A percentile compares a stretch with the other conserved stretches of the same genome.
These are phyloP conservation scores for Pterocles burchelli DNA, from an alignment of 2,113 vertebrate species.

Conservation along the genomic window DNA sequence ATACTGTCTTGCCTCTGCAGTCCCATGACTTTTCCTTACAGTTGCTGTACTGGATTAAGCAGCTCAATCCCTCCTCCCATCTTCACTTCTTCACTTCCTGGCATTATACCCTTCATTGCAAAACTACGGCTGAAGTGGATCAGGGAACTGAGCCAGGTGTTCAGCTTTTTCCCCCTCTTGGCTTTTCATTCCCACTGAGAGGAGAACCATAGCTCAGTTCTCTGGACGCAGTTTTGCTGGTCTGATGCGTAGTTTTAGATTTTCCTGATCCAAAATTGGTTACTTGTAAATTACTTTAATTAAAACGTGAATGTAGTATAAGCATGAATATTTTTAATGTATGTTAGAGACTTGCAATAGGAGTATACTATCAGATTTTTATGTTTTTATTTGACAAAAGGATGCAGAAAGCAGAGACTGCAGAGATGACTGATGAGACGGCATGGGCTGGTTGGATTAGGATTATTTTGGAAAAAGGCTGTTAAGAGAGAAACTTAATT, in stretches of 20 bases:
- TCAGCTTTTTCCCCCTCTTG: not conserved
- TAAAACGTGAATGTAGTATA: not conserved
- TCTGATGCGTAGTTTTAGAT: not conserved
- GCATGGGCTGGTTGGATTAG: not conserved
- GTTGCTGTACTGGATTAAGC: not conserved
- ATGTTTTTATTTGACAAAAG: not conserved
- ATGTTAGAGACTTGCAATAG: not conserved
- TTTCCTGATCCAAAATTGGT: not conserved
- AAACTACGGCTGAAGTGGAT: not conserved
- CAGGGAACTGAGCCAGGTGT: not conserved
- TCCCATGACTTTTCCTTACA: not conserved
- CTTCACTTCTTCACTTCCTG: not conserved
- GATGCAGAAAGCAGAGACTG: not conserved
- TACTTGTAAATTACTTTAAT: not conserved
- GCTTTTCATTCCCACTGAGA: not conserved
- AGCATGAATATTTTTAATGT: not conserved
- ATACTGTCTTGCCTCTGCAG: not conserved
- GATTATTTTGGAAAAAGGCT: slow-evolving; percentile 1
- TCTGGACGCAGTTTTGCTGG: not conserved
- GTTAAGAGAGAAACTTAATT: not conserved
- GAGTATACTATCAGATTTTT: not conserved
- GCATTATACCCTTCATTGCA: not conserved
- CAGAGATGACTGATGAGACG: not conserved
- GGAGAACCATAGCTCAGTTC: not conserved
- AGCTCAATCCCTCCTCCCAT: not conserved